Conservation (phyloP, 2,797 vertebrate species). For the Pantherophis vulpinus region DNA sequence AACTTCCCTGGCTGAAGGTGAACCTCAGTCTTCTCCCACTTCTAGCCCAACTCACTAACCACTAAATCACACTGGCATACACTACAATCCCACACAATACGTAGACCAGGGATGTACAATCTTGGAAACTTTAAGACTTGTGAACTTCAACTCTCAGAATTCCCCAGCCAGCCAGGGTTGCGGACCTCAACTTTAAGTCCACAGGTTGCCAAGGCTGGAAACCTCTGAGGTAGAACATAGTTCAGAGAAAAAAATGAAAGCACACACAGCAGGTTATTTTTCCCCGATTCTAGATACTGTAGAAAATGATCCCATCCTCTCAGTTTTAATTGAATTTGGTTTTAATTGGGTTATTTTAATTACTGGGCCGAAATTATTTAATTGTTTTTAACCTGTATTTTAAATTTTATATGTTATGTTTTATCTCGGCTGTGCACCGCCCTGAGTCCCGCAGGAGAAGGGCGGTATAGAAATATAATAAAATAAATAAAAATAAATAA, state of each 20-base stretch:
- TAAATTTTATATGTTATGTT: too few species aligned
- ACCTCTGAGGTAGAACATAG: background rate
- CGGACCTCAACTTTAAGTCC: background rate
- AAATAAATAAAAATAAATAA: too few species aligned
- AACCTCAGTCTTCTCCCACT: background rate
- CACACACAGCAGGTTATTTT: background rate
- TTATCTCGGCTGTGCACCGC: too few species aligned
- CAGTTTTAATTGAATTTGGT: too few species aligned
- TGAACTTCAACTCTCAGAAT: background rate
- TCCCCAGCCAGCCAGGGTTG: background rate
- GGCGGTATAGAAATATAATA: too few species aligned
- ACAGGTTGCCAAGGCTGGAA: background rate
- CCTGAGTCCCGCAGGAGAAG: too few species aligned
- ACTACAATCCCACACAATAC: background rate
- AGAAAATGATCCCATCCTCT: too few species aligned
- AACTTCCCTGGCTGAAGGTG: background rate
- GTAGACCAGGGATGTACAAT: background rate
- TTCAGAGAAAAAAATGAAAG: background rate
- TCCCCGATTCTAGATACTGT: background rate
- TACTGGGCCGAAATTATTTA: too few species aligned
- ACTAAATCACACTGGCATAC: background rate
- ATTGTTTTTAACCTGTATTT: too few species aligned
- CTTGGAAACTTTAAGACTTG: background rate
- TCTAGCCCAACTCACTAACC: background rate
- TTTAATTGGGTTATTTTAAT: too few species aligned